Percentiles rank a stretch among this genome's conserved stretches.
Conservation (phyloP, 2,888 invertebrate genomes). For the Tachina fera region DNA sequence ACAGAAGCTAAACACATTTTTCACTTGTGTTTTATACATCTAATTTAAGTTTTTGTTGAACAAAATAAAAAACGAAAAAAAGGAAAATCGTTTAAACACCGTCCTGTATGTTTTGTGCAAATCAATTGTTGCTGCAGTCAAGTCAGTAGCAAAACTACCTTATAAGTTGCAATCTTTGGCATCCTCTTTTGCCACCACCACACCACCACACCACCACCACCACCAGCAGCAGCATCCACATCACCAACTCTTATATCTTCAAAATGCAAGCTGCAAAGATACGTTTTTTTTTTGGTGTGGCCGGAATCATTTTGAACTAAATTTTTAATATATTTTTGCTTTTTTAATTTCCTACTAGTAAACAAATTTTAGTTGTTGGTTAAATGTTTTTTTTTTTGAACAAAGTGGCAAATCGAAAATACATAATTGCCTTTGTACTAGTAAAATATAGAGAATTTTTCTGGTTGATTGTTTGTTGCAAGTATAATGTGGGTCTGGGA, state of each 20-base stretch:
- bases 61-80: neutral
- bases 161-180: constrained; percentile 66
- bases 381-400: constrained; percentile 28
- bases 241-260: neutral
- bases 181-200: constrained; percentile 56
- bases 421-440: constrained; percentile 28
- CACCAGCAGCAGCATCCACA: neutral
- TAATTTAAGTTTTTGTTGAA: constrained; percentile 57
- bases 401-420: constrained; percentile 62
- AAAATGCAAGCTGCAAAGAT: constrained; percentile 18
- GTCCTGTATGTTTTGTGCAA: constrained; percentile 39
- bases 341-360: constrained; percentile 2
- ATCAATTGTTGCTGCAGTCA: constrained; percentile 61
- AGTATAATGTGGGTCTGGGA: neutral
- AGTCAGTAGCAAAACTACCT: constrained; percentile 65
- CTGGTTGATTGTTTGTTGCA: neutral
- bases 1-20: constrained; percentile 70
- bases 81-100: constrained; percentile 50
- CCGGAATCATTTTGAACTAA: constrained; percentile 13
- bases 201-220: neutral
- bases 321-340: constrained; percentile 4
- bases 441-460: constrained; percentile 7
- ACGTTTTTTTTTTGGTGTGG: constrained; percentile 34
- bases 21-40: constrained; percentile 54
- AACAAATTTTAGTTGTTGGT: constrained; percentile 19